Conservation (phyloP, 2,888 invertebrate species). For the Philaethria dido region DNA sequence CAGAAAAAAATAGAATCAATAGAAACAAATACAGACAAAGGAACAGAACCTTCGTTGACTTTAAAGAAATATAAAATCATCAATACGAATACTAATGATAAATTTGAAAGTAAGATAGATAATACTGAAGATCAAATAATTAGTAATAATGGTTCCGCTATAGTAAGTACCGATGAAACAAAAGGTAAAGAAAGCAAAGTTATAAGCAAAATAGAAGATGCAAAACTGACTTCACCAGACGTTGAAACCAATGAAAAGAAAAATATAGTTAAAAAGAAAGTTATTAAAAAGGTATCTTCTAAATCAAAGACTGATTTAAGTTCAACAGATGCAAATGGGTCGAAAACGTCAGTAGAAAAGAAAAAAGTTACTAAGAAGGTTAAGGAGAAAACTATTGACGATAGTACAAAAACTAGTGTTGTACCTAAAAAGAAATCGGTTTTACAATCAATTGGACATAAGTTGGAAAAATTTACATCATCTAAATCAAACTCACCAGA, state of each 20-base stretch:
- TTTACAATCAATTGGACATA: constrained; percentile 90
- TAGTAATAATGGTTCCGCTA: constrained; percentile 57
- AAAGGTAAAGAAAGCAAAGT: constrained; percentile 54
- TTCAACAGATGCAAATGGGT: constrained; percentile 59
- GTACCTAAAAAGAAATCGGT: constrained; percentile 86
- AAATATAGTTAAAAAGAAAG: constrained; percentile 74
- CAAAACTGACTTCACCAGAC: constrained; percentile 56
- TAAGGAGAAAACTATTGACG: constrained; percentile 68
- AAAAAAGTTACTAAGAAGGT: constrained; percentile 74
- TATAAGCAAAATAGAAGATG: constrained; percentile 58
- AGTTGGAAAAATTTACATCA: constrained; percentile 87
- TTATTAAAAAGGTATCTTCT: constrained; percentile 74
- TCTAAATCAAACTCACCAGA: constrained; percentile 78
- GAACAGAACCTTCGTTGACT: constrained; percentile 53
- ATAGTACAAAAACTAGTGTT: constrained; percentile 57
- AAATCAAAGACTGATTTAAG: constrained; percentile 74
- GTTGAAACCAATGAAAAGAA: constrained; percentile 67
- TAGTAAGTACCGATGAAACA: constrained; percentile 49
- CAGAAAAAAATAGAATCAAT: constrained; percentile 48
- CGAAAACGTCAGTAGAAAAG: constrained; percentile 64
- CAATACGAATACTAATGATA: constrained; percentile 50
- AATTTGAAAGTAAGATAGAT: too few species aligned
- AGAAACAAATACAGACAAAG: constrained; percentile 48
- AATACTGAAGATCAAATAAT: constrained; percentile 57
- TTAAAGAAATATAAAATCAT: constrained; percentile 71